Evolutionary conservation across 2,797 vertebrate genomes (phyloP), one percentile per base, ranked within the genome.

Genomic region (Diglossa cyanea): DNA sequence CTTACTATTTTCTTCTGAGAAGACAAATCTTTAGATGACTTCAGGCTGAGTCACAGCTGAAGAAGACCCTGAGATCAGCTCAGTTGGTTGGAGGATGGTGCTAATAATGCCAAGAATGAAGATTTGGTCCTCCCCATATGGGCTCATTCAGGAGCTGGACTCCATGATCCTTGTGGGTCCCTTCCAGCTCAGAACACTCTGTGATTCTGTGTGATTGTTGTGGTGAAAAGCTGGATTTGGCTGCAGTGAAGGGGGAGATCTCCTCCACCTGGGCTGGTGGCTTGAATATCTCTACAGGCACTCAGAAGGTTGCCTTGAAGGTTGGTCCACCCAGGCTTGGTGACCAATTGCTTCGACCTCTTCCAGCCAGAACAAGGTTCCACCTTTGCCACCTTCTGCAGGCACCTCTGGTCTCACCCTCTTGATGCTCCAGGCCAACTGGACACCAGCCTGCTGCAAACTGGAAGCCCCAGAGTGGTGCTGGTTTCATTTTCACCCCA

Each of bases 201-300:
- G 44, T 66, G 31, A 31, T 26, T 50, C 61, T 39, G 20, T 26
- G 55, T 31, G 66, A 24, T 55, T 72, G 21, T 33, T 28, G 40
- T 12, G 1, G 0, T 72, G 66, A 37, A 51, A 74, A 53, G 39
- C 3, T 37, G 33, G 26, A 18, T 71, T 74, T 90, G 16, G 45
- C 50, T 53, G 1, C 26, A 54, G 25, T 4, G 54, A 47, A 39
- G 7, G 11, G 8, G 4, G 6, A 66, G 9, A 57, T 37, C 35
- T 65, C 16, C 13, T 78, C 19, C 42, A 2, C 24, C 6, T 33
- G 55, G 30, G 15, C 19, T 48, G 17, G 35, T 62, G 63, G 11
- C 8, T 26, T 6, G 25, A 2, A 1, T 12, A 7, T 2, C 0
- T 13, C 13, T 19, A 23, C 33, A 70, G 40, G 21, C 30, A n/a